Conservation (phyloP, 2,113 vertebrate species). For the Chamaetylas fuelleborni region DNA sequence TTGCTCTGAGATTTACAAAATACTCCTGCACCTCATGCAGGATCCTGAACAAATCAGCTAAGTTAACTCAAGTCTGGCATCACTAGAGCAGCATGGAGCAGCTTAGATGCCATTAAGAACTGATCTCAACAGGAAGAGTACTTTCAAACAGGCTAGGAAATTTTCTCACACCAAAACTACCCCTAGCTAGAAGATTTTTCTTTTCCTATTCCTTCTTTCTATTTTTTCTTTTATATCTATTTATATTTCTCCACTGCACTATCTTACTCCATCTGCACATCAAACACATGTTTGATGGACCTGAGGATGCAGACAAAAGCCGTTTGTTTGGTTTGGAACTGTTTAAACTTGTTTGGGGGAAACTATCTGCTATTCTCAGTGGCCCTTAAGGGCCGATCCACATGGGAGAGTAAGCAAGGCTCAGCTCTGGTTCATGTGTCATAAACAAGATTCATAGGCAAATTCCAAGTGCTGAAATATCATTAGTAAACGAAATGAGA, state of each 20-base stretch:
- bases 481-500: background rate
- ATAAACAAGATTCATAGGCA: slow-evolving; percentile 42
- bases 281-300: background rate
- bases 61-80: background rate
- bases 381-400: background rate
- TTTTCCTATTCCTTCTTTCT: background rate
- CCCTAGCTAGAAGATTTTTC: background rate
- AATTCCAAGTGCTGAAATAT: slow-evolving; percentile 26
- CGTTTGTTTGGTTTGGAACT: slow-evolving; percentile 41
- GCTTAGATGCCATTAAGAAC: background rate
- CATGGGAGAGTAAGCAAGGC: slow-evolving; percentile 11
- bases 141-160: background rate
- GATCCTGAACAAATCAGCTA: background rate
- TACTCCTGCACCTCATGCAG: background rate
- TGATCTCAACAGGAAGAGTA: background rate
- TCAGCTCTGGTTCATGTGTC: background rate
- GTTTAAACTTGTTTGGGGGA: background rate
- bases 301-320: slow-evolving; percentile 5
- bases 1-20: background rate
- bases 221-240: background rate
- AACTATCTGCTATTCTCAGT: background rate
- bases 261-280: background rate
- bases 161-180: background rate
- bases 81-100: background rate
- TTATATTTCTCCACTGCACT: background rate